phyloP scores from a whole-genome alignment of 2,888 invertebrate species.

The Athalia cordata region DNA sequence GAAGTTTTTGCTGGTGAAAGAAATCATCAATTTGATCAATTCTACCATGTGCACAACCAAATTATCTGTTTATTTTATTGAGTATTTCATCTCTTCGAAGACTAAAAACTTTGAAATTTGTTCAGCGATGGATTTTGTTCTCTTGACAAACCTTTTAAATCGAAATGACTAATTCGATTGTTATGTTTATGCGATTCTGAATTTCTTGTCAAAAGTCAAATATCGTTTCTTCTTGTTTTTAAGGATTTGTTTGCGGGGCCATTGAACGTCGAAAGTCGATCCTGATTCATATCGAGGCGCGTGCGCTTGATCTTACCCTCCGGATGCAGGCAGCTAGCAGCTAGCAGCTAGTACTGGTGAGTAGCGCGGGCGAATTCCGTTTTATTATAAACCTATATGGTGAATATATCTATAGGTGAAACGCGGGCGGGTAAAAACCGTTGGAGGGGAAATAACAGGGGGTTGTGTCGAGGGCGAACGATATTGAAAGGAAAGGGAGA shows the following conservation, averaged over 20 bases:
- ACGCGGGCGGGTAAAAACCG: constrained; percentile 10
- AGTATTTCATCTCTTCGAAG: too few species aligned
- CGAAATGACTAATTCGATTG: neutral
- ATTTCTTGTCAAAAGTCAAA: neutral
- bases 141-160: neutral
- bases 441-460: constrained; percentile 46
- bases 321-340: neutral
- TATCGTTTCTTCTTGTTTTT: neutral
- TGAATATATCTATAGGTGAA: constrained; percentile 7
- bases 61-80: too few species aligned
- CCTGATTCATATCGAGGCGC: constrained; percentile 1
- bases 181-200: neutral
- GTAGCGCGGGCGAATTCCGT: constrained; percentile 39
- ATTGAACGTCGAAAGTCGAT: neutral
- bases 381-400: neutral
- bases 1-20: too few species aligned
- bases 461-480: neutral
- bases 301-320: constrained; percentile 18
- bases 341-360: neutral
- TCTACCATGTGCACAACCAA: too few species aligned
- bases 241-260: neutral
- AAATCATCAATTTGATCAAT: too few species aligned
- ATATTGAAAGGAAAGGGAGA: constrained; percentile 55
- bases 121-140: neutral
- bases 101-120: neutral